Percentiles rank a stretch among this genome's conserved stretches.
These are phyloP conservation scores for Nephrotoma appendiculata DNA, from an alignment of 2,888 invertebrate genomes.

Conservation along the genomic window DNA sequence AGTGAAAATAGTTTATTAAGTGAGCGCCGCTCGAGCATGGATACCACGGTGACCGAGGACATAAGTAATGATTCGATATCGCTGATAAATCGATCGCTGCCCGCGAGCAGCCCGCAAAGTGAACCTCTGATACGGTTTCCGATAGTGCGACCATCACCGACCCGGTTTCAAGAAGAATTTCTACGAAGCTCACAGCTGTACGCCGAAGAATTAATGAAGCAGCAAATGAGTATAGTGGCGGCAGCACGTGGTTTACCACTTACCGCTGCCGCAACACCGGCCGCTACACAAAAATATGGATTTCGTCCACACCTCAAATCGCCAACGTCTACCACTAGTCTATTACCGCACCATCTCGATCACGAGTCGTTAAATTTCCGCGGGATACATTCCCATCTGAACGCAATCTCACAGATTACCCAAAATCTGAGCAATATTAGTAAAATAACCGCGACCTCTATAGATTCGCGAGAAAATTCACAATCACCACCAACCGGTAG, in stretches of 20 bases:
- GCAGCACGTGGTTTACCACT: conserved; percentile 22
- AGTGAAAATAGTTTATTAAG: neutral
- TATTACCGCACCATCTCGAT: neutral
- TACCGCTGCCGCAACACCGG: neutral
- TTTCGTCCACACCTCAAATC: conserved; percentile 14
- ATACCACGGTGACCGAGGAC: conserved; percentile 8
- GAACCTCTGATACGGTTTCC: conserved; percentile 8
- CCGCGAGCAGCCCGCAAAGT: neutral
- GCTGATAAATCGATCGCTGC: neutral
- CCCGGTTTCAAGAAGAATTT: conserved; percentile 30
- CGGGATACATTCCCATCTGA: conserved; percentile 52
- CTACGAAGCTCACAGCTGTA: conserved; percentile 31
- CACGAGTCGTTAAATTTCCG: conserved; percentile 17
- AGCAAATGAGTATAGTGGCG: conserved; percentile 33
- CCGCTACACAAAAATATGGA: conserved; percentile 8
- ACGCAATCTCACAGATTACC: conserved; percentile 50
- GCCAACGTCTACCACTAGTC: conserved; percentile 5
- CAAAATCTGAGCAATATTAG: conserved; percentile 7
- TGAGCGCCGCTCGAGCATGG: neutral
- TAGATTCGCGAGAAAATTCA: conserved; percentile 12
- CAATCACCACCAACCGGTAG: conserved; percentile 13
- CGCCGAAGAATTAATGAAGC: conserved; percentile 32
- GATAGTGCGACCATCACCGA: conserved; percentile 18
- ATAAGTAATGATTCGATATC: conserved; percentile 11
- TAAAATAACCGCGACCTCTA: conserved; percentile 12